Evolutionary conservation across 2,888 invertebrate species (phyloP).

Genomic region (Ptilodon capucinus): DNA sequence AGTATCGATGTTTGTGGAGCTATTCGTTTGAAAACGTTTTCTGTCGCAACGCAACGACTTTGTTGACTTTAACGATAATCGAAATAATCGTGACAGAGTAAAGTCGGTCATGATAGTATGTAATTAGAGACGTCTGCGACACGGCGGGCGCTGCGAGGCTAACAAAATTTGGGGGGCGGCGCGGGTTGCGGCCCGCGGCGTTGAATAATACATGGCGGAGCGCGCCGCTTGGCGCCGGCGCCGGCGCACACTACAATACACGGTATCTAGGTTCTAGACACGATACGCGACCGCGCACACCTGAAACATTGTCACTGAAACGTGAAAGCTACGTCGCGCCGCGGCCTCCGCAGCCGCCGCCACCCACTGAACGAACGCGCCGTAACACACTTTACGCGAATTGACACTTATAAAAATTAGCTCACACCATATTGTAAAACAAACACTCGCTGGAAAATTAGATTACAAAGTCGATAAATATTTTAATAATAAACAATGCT

Average conservation of each 20-base stretch:
- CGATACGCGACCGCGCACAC: constrained; percentile 27
- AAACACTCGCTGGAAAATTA: constrained; percentile 23
- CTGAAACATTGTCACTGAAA: constrained; percentile 28
- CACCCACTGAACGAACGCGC: constrained; percentile 1
- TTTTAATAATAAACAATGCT: constrained; percentile 51
- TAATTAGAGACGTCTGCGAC: constrained; percentile 66
- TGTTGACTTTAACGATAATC: constrained; percentile 59
- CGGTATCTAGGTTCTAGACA: constrained; percentile 56
- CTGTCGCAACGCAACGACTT: constrained; percentile 40
- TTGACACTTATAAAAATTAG: constrained; percentile 9
- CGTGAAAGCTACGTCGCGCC: constrained; percentile 13
- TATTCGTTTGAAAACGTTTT: constrained; percentile 27
- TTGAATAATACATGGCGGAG: constrained; percentile 72
- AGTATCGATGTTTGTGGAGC: constrained; percentile 6
- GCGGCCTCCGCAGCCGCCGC: constrained; percentile 1
- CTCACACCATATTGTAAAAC: constrained; percentile 6
- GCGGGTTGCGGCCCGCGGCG: constrained; percentile 62
- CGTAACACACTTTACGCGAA: constrained; percentile 5
- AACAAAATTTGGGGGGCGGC: constrained; percentile 74
- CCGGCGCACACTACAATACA: constrained; percentile 52
- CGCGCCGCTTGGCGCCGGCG: constrained; percentile 53
- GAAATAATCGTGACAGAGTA: constrained; percentile 61
- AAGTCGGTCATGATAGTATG: constrained; percentile 70
- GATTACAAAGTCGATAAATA: constrained; percentile 25
- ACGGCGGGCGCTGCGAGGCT: constrained; percentile 51